Base-by-base conservation (phyloP, 2,888 invertebrate species). In the Amphipoea lucens region DNA sequence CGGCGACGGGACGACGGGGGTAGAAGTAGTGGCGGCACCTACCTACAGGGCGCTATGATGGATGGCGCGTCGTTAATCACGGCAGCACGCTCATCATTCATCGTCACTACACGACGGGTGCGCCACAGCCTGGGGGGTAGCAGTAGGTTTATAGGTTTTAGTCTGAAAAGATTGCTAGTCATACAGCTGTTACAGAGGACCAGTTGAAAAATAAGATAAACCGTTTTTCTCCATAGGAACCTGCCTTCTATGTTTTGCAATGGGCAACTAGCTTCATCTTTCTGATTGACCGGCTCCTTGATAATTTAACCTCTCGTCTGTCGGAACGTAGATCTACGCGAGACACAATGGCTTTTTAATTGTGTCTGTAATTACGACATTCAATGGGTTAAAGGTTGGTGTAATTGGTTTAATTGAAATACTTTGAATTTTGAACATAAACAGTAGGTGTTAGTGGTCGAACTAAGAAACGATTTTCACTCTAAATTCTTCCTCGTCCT, bases 11-110 rank as follows among this genome's bases (percentile, higher is more conserved):
- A 68, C 86, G 85, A 71, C 70, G 48, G 79, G 82, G 88, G 82
- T 84, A 77, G 77, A 80, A 68, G 67, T 68, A 80, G 82, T 57
- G 82, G 54, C 75, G 63, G 81, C 82, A 75, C 84, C 84, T 79
- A 85, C 86, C 82, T 79, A 83, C 86, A 79, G 81, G 82, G 87
- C 83, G 87, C 77, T 83, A 91, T 92, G 92, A 92, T 91, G 92
- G 92, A 93, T 92, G 91, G 87, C 85, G 84, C 87, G 90, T 94
- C 95, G 94, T 95, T 95, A 95, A 95, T 95, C 95, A 95, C 94
- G 84, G 90, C 86, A 86, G 78, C 87, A 68, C 70, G 87, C 85
- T 90, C 91, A 91, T 91, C 90, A 90, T 91, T 91, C 90, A 91
- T 91, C 90, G 90, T 90, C 91, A 89, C 87, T 82, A 69, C 83